phyloP scores from a whole-genome alignment of 1,140 invertebrate genomes.

The Pseudomyrmex pallidus region DNA sequence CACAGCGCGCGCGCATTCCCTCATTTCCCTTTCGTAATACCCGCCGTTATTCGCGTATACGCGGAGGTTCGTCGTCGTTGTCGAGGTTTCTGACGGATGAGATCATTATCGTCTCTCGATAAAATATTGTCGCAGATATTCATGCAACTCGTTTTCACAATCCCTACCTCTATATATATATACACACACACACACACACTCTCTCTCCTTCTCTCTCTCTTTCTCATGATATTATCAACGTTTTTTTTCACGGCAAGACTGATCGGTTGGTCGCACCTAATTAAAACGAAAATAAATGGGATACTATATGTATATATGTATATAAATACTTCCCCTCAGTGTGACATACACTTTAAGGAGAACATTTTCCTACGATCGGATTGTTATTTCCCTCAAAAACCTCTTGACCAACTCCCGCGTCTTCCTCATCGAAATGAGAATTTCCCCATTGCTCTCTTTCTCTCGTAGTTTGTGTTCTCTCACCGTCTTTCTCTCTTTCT shows the following conservation, averaged over 20 bases:
- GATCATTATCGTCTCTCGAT: constrained; percentile 46
- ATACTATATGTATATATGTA: neutral
- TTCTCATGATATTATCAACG: neutral
- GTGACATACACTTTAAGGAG: neutral
- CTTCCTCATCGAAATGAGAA: constrained; percentile 49
- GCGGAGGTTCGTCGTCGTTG: neutral
- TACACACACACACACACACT: no score
- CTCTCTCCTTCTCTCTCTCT: neutral
- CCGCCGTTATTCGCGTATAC: neutral
- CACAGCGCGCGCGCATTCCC: constrained; percentile 71
- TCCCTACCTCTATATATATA: neutral
- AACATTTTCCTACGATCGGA: constrained; percentile 17
- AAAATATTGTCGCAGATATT: constrained; percentile 8
- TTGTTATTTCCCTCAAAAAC: constrained; percentile 57
- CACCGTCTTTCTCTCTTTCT: neutral
- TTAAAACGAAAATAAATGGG: constrained; percentile 23
- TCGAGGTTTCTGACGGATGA: constrained; percentile 66
- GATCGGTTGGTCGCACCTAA: neutral
- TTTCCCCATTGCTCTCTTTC: constrained; percentile 20
- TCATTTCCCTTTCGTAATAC: neutral
- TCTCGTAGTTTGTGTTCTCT: neutral
- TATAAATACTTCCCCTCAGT: neutral
- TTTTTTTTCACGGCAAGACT: neutral
- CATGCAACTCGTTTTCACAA: neutral
- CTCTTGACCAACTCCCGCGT: constrained; percentile 56